Evolutionary conservation across 2,797 vertebrate species (phyloP), one percentile per base, ranked within the genome.

Genomic region (Lepilemur ruficaudatus): DNA sequence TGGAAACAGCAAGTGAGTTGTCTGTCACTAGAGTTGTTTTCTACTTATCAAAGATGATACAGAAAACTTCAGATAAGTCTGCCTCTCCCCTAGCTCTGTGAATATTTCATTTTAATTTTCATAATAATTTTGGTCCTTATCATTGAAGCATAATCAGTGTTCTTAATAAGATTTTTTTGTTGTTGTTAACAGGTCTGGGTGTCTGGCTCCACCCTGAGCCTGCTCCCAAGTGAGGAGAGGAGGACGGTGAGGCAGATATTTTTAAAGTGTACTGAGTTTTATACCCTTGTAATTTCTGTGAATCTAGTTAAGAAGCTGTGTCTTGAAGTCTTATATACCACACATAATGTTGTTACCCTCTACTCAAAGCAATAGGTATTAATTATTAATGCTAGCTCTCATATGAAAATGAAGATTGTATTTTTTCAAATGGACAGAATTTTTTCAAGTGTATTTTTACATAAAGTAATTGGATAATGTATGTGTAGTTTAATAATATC

Each of bases 81-180:
- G 14, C 48, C 38, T 80, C 25, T 84, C 55, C 38, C 17, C 4
- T 3, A 57, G 25, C 70, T 78, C 80, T 59, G 57, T 95, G 72
- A 93, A 93, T 96, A 92, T 95, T 97, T 97, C 76, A 96, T 94
- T 91, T 93, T 65, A 59, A 76, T 90, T 94, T 96, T 91, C 84
- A 88, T 93, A 93, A 83, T 84, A 61, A 78, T 92, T 87, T 67
- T 86, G 35, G 55, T 52, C 87, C 35, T 78, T 94, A 88, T 93
- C 86, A 83, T 93, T 97, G 85, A 95, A 89, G 89, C 22, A 48
- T 80, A 96, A 94, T 85, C 43, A 80, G 4, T 92, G 55, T 67
- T 87, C 95, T 86, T 94, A 93, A 83, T 86, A 95, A 88, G 76
- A 76, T 67, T 67, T 65, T 65, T 7, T 65, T 67, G 63, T 67